These are phyloP conservation scores for Condylura cristata DNA, from an alignment of 2,113 vertebrate genomes.

Conservation along the genomic window DNA sequence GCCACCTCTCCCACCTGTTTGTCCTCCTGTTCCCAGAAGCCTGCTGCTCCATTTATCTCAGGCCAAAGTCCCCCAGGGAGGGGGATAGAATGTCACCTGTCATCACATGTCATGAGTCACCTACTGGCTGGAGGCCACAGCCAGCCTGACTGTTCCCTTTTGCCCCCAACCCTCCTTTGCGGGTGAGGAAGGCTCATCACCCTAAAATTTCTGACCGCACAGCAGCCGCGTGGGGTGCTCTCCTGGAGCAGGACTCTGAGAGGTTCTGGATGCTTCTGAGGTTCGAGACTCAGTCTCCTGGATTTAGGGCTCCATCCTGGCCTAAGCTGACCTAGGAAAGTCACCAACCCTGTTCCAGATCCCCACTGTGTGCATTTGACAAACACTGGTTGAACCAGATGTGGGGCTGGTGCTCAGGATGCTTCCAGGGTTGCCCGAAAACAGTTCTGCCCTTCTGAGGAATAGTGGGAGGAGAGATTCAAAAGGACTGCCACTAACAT, in stretches of 20 bases:
- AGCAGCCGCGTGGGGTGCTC: not conserved
- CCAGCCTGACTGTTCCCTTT: not conserved
- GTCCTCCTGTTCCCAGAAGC: conserved; percentile 65
- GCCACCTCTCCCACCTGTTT: not conserved
- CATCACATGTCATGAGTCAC: conserved; percentile 62
- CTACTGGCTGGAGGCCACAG: conserved; percentile 15
- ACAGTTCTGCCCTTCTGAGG: not conserved
- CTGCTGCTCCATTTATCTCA: conserved; percentile 64
- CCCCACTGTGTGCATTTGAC: too few species aligned
- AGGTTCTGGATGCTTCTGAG: not conserved
- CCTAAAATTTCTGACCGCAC: not conserved
- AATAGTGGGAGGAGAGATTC: not conserved
- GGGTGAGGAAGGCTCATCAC: fast-evolving
- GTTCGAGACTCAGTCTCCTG: not conserved
- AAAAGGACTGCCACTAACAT: not conserved
- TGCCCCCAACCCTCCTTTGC: not conserved
- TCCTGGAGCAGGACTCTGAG: not conserved
- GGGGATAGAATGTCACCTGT: conserved; percentile 68
- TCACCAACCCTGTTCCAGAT: not conserved
- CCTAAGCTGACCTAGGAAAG: not conserved
- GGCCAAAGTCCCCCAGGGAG: conserved; percentile 60
- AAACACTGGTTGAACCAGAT: not conserved
- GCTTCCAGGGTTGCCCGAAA: fast-evolving
- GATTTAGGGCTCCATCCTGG: not conserved
- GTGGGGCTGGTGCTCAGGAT: not conserved